These are phyloP conservation scores for Pyralis farinalis DNA, from an alignment of 2,888 invertebrate genomes.

Conservation along the genomic window DNA sequence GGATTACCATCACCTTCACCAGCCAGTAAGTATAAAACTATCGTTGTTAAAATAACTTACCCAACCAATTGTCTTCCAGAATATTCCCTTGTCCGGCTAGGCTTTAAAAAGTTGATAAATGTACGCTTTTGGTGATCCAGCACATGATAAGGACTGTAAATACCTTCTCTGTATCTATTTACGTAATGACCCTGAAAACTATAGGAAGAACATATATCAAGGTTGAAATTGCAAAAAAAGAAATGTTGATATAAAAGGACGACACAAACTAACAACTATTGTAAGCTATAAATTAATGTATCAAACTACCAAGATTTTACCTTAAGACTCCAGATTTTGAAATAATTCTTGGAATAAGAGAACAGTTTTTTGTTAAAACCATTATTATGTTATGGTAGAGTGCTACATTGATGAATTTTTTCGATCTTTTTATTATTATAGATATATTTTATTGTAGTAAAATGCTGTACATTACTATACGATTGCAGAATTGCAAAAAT, in stretches of 20 bases:
- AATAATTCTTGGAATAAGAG: slow-evolving; percentile 27
- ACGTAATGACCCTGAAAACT: slow-evolving; percentile 78
- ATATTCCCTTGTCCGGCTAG: slow-evolving; percentile 83
- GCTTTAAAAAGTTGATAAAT: slow-evolving; percentile 59
- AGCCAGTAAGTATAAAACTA: too few relatives aligned
- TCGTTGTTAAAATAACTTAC: slow-evolving; percentile 63
- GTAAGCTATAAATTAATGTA: neutral
- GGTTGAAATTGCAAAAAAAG: slow-evolving; percentile 1
- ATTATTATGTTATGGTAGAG: too few relatives aligned
- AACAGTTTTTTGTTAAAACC: slow-evolving; percentile 39
- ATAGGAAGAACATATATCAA: slow-evolving; percentile 26
- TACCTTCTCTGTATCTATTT: slow-evolving; percentile 52
- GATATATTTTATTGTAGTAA: too few relatives aligned
- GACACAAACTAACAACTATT: neutral
- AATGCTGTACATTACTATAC: too few relatives aligned
- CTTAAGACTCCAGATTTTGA: slow-evolving; percentile 32
- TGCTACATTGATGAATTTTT: too few relatives aligned
- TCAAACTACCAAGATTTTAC: slow-evolving; percentile 33
- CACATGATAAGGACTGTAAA: slow-evolving; percentile 56
- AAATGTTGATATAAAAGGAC: neutral
- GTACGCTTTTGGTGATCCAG: slow-evolving; percentile 42
- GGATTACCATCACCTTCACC: too few relatives aligned
- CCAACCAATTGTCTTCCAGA: slow-evolving; percentile 88
- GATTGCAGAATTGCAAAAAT: too few relatives aligned
- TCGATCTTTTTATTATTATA: too few relatives aligned